phyloP scores from a whole-genome alignment of 2,888 invertebrate species.

The Horisme vitalbata region DNA sequence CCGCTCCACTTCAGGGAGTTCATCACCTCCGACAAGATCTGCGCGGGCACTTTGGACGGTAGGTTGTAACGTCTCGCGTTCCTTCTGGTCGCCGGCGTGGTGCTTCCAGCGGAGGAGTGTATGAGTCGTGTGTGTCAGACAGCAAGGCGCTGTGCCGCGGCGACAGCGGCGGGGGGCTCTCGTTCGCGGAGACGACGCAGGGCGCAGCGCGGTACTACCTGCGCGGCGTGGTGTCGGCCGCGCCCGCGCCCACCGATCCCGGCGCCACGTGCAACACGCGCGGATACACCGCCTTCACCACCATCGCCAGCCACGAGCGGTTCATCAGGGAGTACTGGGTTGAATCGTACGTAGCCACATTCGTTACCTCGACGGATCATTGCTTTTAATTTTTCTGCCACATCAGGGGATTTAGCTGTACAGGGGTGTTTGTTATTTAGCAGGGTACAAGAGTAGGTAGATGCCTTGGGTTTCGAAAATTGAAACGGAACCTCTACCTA shows the following conservation, averaged over 20 bases:
- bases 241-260: background rate
- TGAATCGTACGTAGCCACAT: no score
- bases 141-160: conserved; percentile 7
- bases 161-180: conserved; percentile 14
- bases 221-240: conserved; percentile 5
- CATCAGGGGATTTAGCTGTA: no score
- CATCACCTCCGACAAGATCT: conserved; percentile 46
- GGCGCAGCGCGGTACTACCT: conserved; percentile 4
- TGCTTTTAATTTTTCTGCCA: no score
- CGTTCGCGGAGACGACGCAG: background rate
- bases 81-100: background rate
- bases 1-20: conserved; percentile 31
- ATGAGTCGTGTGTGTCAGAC: background rate
- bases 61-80: no score
- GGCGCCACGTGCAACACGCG: no score
- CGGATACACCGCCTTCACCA: background rate
- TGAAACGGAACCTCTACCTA: no score
- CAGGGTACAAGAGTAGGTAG: no score
- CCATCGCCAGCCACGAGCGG: background rate
- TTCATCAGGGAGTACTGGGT: background rate
- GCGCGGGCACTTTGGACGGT: conserved; percentile 34
- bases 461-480: no score
- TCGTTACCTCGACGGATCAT: no score
- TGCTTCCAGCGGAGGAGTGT: no score
- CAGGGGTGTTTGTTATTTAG: no score